Base-by-base conservation (phyloP, 2,888 invertebrate species). In the Tiliacea aurago region DNA sequence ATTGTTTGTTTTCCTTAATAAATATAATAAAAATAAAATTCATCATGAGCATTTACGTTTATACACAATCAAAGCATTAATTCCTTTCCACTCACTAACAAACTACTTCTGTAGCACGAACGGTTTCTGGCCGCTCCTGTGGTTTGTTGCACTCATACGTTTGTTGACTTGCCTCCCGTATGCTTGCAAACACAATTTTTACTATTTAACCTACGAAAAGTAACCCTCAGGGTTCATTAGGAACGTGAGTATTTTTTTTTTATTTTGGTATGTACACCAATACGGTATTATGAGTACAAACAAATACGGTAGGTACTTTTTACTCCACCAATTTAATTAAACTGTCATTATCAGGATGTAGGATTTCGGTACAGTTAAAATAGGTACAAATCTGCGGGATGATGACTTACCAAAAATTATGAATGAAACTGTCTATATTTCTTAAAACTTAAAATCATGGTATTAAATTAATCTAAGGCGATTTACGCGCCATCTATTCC, bases 71-170 rank as follows among this genome's bases (percentile, higher is more conserved):
- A 11, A 58, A 33, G 9, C 2, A 43, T 43, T 73, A 0, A 1
- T 59, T 28, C 43, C 10, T 23, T 77, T 28, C 28, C 15, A 61
- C 18, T 59, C 33, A 4, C 23, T 43, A 68, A 23, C 18, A 55
- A 68, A 76, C 53, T 28, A 76, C 6, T 45, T 51, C 20, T 66
- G 23, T 28, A 20, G 11, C 43, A 15, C 15, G 15, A 33, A 45
- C 15, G 28, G 13, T 63, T 51, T 43, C 15, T 58, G 47, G 15
- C 43, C n/a, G 0, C 28, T 37, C 28, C 37, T 28, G 20, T 47
- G 78, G 33, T 70, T 78, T 56, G 20, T 62, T 51, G 11, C 56
- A n/a, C 4, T 37, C 43, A 23, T 28, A 20, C n/a, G 13, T 64
- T 28, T 43, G 23, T 53, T 65, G 28, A 0, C 15, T 51, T 58